Base-by-base conservation (phyloP, 2,888 invertebrate species). In the Himalopsyche tibetana region DNA sequence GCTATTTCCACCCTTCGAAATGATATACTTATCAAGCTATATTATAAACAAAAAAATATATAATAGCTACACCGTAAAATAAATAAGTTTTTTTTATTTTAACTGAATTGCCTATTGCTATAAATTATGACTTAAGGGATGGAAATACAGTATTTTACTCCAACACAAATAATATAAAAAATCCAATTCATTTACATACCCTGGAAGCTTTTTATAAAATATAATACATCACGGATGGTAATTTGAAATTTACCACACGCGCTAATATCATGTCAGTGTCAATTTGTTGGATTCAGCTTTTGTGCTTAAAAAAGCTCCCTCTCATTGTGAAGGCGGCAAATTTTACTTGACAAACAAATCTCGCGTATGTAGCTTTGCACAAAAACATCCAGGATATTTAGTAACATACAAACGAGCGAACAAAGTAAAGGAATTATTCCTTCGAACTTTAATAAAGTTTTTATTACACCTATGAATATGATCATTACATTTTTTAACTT, bases 281-380 rank as follows among this genome's bases (percentile, higher is more conserved):
- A 84, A 81, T 84, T 85, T 83, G 79, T 85, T 85, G 79, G 80
- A 85, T 80, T 79, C 85, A 42, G 28, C 80, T 42, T 63, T 85
- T 85, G 85, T 79, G 83, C 63, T 80, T 81, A 84, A 84, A 51
- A 69, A 86, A 84, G 80, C 83, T 84, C 83, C 86, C 80, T 80
- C 79, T 84, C 82, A 85, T 87, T 87, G 87, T 87, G 87, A 87
- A 87, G 87, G 87, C 87, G 87, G 87, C 84, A 85, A 87, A 83
- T 85, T 87, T 69, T 82, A 85, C 85, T 87, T 85, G 82, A 82
- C 87, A 86, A 87, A 87, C 85, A 85, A 55, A 63, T 63, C 28
- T 19, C 63, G 63, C 63, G 63, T 63, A 63, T 63, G 63, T 63
- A 63, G 19, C 63, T 19, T 28, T 28, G 63, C 11, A 51, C 15